Evolutionary conservation across 2,888 invertebrate genomes (phyloP), one percentile per base, ranked within the genome.

Genomic region (Ormia ochracea): DNA sequence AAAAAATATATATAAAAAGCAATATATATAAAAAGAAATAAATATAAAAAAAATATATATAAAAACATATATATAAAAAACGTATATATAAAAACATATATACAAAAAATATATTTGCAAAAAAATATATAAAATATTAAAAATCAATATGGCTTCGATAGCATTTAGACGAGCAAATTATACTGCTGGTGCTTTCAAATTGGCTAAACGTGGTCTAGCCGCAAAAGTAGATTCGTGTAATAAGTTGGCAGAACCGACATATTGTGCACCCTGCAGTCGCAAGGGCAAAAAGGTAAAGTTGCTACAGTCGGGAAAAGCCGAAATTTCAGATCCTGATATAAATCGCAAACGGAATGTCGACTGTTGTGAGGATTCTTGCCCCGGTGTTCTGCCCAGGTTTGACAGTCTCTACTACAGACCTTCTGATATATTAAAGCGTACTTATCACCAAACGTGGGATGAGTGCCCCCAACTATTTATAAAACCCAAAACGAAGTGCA

Each of bases 371-470:
- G 68, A 81, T 43, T 77, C 80, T 12, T 83, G 83, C 4, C 72
- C 78, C 5, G 81, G 83, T 56, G 72, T 81, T 5, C 2, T 73
- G n/a, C 69, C 85, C 0, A 84, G 85, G 0, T 89, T 88, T 48
- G 89, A 88, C 66, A 84, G 84, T 4, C 83, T 88, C 6, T 88
- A 87, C 59, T 89, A 87, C n/a, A 82, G 84, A 0, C 84, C 84
- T n/a, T 85, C 86, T 0, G 87, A 89, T 56, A 88, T 87, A 70
- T 82, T 82, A 0, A 83, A 84, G 9, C 84, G 86, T 1, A 77
- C 77, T 17, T 88, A 88, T 68, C 85, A 85, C 81, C 89, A 86
- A 54, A 88, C 88, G 1, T 88, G 89, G 89, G 83, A 85, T 3
- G 83, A 85, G 21, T 88, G 89, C 38, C 87, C 88, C 0, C 83